A percentile compares a stretch with the other conserved stretches of the same genome.
Conservation (phyloP, 2,797 vertebrate genomes). For the Sardinella longiceps region DNA sequence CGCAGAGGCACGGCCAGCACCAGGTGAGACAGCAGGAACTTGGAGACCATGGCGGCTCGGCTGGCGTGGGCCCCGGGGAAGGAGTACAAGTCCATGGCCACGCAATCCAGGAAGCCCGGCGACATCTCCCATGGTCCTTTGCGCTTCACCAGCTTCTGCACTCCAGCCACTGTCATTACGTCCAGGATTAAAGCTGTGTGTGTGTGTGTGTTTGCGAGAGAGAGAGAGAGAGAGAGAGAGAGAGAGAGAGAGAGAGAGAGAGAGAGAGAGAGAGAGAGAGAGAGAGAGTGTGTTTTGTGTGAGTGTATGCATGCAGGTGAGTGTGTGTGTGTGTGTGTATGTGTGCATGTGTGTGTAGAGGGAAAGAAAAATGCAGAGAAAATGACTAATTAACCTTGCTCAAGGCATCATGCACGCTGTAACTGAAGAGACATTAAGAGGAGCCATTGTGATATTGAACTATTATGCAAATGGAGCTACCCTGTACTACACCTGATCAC, state of each 20-base stretch:
- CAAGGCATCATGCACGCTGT: not conserved
- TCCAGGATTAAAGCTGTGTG: slow-evolving; percentile 87
- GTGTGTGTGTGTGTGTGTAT: not conserved
- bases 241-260: not conserved
- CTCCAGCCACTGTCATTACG: slow-evolving; percentile 85
- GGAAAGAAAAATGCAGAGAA: not conserved
- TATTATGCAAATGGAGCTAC: slow-evolving; percentile 8
- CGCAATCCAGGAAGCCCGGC: slow-evolving; percentile 86
- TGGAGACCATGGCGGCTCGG: slow-evolving; percentile 91
- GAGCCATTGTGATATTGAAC: not conserved
- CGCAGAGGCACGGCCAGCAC: slow-evolving; percentile 93
- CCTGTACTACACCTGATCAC: not conserved
- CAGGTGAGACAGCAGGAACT: slow-evolving; percentile 94
- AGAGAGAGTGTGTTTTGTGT: not conserved
- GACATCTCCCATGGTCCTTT: slow-evolving; percentile 86
- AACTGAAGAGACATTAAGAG: not conserved
- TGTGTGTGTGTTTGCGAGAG: not conserved
- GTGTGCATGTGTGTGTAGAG: not conserved
- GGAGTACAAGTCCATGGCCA: slow-evolving; percentile 91
- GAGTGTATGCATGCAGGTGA: not conserved
- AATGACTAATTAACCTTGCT: not conserved
- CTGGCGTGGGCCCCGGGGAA: slow-evolving; percentile 93
- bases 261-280: not conserved
- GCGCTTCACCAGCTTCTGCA: slow-evolving; percentile 91
- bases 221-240: not conserved